A percentile compares a stretch with the other conserved stretches of the same genome.
Conservation (phyloP, 2,797 vertebrate species). For the Onychomys torridus region DNA sequence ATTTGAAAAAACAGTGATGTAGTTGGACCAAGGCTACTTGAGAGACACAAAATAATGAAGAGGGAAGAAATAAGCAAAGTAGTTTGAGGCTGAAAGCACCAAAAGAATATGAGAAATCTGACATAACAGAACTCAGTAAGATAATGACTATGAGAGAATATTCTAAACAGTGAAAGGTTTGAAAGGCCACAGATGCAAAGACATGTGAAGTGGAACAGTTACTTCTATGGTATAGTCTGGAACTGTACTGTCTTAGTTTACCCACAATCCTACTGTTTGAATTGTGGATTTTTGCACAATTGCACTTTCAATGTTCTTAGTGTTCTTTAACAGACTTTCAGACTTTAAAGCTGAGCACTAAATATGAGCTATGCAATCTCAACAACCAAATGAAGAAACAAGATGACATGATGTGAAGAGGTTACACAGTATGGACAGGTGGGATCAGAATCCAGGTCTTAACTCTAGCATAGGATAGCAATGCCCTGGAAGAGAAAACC, state of each 20-base stretch:
- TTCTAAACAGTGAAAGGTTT: neutral
- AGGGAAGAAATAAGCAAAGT: constrained; percentile 47
- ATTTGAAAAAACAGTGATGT: constrained; percentile 19
- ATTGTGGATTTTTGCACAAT: neutral
- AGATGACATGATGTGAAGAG: neutral
- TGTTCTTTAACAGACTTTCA: neutral
- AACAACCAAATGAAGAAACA: constrained; percentile 27
- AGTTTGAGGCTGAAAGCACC: neutral
- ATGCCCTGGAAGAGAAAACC: neutral
- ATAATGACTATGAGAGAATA: neutral
- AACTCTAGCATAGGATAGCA: neutral
- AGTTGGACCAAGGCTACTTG: neutral
- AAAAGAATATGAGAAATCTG: constrained; percentile 39
- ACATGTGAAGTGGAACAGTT: neutral
- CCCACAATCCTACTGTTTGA: neutral
- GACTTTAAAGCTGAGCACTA: constrained; percentile 21
- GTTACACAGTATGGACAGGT: neutral
- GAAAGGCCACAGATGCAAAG: neutral
- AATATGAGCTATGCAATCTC: neutral
- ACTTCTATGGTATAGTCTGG: constrained; percentile 40
- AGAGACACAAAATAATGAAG: constrained; percentile 53
- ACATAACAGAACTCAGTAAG: neutral
- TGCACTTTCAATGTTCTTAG: neutral
- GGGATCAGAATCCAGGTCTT: neutral
- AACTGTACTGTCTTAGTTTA: constrained; percentile 22